Evolutionary conservation across 2,113 vertebrate species (phyloP).

Genomic region (Prinia subflava): DNA sequence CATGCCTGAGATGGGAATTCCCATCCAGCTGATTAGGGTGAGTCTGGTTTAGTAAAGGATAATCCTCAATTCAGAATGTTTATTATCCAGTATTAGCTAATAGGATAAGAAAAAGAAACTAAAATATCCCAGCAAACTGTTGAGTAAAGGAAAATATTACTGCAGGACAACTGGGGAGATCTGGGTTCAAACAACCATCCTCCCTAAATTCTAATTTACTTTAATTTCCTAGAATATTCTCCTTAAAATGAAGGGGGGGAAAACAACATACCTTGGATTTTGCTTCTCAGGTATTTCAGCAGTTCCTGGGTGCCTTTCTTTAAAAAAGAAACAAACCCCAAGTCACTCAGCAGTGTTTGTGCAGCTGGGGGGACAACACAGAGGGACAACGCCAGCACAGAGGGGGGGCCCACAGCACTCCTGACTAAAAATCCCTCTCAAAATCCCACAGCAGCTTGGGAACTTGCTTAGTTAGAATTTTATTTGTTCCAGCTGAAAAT

Average conservation of each 20-base stretch:
- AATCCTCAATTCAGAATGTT: neutral
- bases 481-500: neutral
- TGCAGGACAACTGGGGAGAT: neutral
- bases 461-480: neutral
- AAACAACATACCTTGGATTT: conserved; percentile 84
- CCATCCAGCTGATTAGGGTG: rapidly evolving
- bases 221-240: neutral
- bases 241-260: neutral
- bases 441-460: neutral
- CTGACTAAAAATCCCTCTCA: neutral
- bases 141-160: neutral
- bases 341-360: neutral
- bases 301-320: conserved; percentile 95
- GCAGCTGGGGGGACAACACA: neutral
- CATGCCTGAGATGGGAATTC: neutral
- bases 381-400: neutral
- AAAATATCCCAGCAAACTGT: neutral
- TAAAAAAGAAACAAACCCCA: conserved; percentile 15
- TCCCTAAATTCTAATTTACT: neutral
- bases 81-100: neutral
- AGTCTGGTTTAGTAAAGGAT: neutral
- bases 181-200: neutral
- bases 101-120: neutral
- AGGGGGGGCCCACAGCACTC: neutral
- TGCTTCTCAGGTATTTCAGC: conserved; percentile 88